These are phyloP conservation scores for Plumapathes pennacea DNA, from an alignment of 92 coral and sea anemone species.

Conservation along the genomic window DNA sequence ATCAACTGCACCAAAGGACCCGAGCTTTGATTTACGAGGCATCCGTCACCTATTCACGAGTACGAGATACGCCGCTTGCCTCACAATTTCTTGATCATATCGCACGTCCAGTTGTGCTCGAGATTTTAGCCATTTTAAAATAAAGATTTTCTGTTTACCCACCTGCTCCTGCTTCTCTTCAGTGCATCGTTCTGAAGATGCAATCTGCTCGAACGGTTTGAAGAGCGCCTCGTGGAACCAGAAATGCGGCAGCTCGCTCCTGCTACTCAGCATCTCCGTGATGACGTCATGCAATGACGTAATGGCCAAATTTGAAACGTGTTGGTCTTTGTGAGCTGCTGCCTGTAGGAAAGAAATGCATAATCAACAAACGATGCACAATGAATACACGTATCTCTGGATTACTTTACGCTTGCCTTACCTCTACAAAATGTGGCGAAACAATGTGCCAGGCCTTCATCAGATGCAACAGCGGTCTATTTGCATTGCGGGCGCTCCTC, in stretches of 20 bases:
- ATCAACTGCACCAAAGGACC: too few relatives aligned
- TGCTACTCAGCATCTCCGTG: slow-evolving; percentile 81
- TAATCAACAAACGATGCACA: not conserved
- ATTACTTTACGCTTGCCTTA: too few relatives aligned
- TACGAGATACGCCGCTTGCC: too few relatives aligned
- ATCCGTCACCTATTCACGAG: too few relatives aligned
- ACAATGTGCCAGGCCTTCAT: slow-evolving; percentile 95
- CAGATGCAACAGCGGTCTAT: slow-evolving; percentile 92
- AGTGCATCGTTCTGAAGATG: slow-evolving; percentile 55
- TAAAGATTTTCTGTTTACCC: not conserved
- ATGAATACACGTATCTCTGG: not conserved
- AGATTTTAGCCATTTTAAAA: too few relatives aligned
- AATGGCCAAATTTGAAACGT: slow-evolving; percentile 89
- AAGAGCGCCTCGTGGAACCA: slow-evolving; percentile 98
- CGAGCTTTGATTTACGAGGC: too few relatives aligned
- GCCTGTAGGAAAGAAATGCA: slow-evolving; percentile 45
- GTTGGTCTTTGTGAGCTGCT: slow-evolving; percentile 79
- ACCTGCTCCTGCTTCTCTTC: slow-evolving; percentile 96
- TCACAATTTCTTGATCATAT: too few relatives aligned
- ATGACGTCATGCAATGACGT: slow-evolving; percentile 80
- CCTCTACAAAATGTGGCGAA: slow-evolving; percentile 95
- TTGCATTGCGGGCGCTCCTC: slow-evolving; percentile 94
- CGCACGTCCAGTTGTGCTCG: too few relatives aligned
- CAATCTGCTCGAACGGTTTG: slow-evolving; percentile 80
- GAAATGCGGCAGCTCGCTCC: slow-evolving; percentile 95